phyloP scores from a whole-genome alignment of 2,113 vertebrate genomes.

The Antennarius striatus region DNA sequence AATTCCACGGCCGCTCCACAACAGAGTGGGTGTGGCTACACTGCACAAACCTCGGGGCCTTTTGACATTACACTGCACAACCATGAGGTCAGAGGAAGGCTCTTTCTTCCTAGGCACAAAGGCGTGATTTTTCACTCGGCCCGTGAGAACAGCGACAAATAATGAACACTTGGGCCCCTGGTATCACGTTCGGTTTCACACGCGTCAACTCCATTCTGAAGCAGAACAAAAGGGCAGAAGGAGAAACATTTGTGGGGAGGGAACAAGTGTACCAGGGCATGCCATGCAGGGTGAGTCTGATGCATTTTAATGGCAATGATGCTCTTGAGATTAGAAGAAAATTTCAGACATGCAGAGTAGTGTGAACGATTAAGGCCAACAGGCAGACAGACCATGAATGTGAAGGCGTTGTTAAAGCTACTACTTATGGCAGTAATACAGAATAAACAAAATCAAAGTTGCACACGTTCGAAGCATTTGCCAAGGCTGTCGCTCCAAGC shows the following conservation, averaged over 20 bases:
- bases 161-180: slow-evolving; percentile 64
- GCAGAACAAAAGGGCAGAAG: slow-evolving; percentile 69
- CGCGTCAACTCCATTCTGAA: slow-evolving; percentile 69
- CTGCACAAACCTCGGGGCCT: slow-evolving; percentile 69
- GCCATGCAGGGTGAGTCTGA: slow-evolving; percentile 36
- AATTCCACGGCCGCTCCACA: slow-evolving; percentile 55
- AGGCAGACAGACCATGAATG: not conserved
- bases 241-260: slow-evolving; percentile 69
- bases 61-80: slow-evolving; percentile 71
- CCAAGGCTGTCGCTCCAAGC: slow-evolving; percentile 1
- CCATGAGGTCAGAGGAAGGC: slow-evolving; percentile 76
- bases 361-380: not conserved
- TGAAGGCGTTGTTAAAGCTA: not conserved
- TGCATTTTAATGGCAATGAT: slow-evolving; percentile 38
- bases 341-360: not conserved
- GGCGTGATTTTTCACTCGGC: slow-evolving; percentile 70
- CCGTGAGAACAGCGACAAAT: slow-evolving; percentile 66
- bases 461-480: not conserved
- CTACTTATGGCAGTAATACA: not conserved
- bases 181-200: slow-evolving; percentile 70
- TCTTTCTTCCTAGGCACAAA: slow-evolving; percentile 68
- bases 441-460: not conserved
- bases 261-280: slow-evolving; percentile 43
- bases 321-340: slow-evolving; percentile 2
- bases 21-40: slow-evolving; percentile 68